These are phyloP conservation scores for Chouioia cunea DNA, from an alignment of 2,888 invertebrate genomes.

Conservation along the genomic window DNA sequence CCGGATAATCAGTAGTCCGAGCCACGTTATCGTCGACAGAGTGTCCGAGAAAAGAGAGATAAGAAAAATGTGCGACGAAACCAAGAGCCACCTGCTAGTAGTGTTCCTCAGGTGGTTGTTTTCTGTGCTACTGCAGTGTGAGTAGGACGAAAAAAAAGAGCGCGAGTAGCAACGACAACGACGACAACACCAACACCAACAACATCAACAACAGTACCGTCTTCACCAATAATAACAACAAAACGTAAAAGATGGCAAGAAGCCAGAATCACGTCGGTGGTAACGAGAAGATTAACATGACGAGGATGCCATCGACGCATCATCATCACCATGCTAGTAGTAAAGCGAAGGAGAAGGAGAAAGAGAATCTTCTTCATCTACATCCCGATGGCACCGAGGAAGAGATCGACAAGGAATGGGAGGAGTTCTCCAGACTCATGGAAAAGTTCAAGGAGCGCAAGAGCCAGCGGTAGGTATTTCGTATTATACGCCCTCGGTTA, in stretches of 20 bases:
- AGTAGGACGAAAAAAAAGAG: too few relatives aligned
- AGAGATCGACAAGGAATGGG: conserved; percentile 74
- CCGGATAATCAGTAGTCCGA: too few relatives aligned
- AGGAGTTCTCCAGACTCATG: conserved; percentile 72
- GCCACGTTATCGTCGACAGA: too few relatives aligned
- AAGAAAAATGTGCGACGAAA: too few relatives aligned
- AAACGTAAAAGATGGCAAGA: conserved; percentile 23
- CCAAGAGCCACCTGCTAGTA: neutral
- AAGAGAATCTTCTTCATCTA: conserved; percentile 59
- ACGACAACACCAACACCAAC: too few relatives aligned
- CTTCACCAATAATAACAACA: too few relatives aligned
- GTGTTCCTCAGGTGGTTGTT: neutral
- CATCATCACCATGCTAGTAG: conserved; percentile 14
- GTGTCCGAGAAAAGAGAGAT: too few relatives aligned
- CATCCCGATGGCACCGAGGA: conserved; percentile 70
- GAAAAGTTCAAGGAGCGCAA: conserved; percentile 67
- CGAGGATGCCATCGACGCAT: conserved; percentile 34
- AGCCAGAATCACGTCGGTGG: conserved; percentile 9
- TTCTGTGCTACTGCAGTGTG: neutral
- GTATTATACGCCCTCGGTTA: neutral
- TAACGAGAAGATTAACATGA: conserved; percentile 43
- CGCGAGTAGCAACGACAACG: too few relatives aligned
- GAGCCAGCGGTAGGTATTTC: conserved; percentile 62
- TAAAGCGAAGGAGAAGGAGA: conserved; percentile 59
- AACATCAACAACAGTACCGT: too few relatives aligned